A percentile compares a stretch with the other conserved stretches of the same genome.
phyloP scores from a whole-genome alignment of 2,888 invertebrate genomes.

The Metopia argyrocephala region DNA sequence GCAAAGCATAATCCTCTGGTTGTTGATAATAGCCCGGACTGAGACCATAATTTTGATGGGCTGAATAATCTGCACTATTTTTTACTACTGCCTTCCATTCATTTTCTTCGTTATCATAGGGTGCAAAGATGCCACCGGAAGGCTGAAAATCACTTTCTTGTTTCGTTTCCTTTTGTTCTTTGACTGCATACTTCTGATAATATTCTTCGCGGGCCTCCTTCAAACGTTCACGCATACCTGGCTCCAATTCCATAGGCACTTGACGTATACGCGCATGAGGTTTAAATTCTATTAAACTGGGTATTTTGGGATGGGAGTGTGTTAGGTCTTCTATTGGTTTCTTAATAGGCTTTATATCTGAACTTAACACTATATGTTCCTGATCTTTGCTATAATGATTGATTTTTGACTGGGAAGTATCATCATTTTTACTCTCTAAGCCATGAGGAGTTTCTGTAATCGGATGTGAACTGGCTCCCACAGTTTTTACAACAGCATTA shows the following conservation, averaged over 20 bases:
- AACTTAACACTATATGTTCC: constrained; percentile 77
- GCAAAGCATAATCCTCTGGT: constrained; percentile 69
- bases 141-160: constrained; percentile 51
- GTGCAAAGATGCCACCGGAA: constrained; percentile 61
- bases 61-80: constrained; percentile 58
- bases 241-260: constrained; percentile 76
- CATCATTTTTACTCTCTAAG: constrained; percentile 69
- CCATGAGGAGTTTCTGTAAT: constrained; percentile 74
- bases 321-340: constrained; percentile 75
- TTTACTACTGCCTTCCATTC: constrained; percentile 75
- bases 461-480: constrained; percentile 78
- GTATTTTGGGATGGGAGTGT: constrained; percentile 75
- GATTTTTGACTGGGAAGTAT: constrained; percentile 78
- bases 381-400: constrained; percentile 78
- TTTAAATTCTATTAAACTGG: constrained; percentile 76
- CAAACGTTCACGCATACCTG: constrained; percentile 71
- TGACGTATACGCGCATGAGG: constrained; percentile 76
- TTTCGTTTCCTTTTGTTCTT: constrained; percentile 12
- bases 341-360: constrained; percentile 74
- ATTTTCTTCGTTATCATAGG: constrained; percentile 68
- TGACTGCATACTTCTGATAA: constrained; percentile 64
- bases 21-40: constrained; percentile 63
- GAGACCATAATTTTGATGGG: constrained; percentile 35
- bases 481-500: constrained; percentile 80
- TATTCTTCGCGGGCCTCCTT: constrained; percentile 72